Percentiles rank a stretch among this genome's conserved stretches.
These are phyloP conservation scores for Digitonthophagus gazella DNA, from an alignment of 2,888 invertebrate genomes.

Conservation along the genomic window DNA sequence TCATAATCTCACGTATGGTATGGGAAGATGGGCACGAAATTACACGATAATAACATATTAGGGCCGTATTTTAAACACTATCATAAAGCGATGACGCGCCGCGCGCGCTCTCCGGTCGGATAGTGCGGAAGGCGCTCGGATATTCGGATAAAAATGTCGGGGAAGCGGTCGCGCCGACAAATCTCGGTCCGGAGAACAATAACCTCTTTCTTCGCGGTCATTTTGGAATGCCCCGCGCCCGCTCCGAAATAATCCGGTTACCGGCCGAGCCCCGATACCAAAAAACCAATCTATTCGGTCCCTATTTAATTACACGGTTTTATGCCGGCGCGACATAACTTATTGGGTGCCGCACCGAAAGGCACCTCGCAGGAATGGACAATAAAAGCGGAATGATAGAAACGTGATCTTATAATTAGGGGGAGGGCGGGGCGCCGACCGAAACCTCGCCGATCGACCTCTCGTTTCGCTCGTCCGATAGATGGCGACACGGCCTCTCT, in stretches of 20 bases:
- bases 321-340: conserved; percentile 37
- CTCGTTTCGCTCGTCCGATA: conserved; percentile 34
- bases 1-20: conserved; percentile 36
- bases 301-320: conserved; percentile 41
- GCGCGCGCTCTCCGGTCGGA: neutral
- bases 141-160: neutral
- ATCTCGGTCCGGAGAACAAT: conserved; percentile 5
- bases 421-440: conserved; percentile 42
- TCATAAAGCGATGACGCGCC: conserved; percentile 30
- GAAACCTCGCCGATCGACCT: conserved; percentile 41
- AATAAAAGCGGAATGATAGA: conserved; percentile 48
- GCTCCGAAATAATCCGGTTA: neutral
- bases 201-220: conserved; percentile 16
- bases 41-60: conserved; percentile 46
- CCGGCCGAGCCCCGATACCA: neutral
- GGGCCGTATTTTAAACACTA: conserved; percentile 43
- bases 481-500: conserved; percentile 23
- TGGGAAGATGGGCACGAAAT: conserved; percentile 32
- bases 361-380: conserved; percentile 35
- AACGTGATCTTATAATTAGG: conserved; percentile 48
- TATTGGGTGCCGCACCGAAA: conserved; percentile 31
- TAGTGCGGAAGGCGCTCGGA: neutral
- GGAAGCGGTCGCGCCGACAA: neutral
- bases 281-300: conserved; percentile 43
- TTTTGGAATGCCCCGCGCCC: conserved; percentile 21